A percentile compares a stretch with the other conserved stretches of the same genome.
Evolutionary conservation across 1,140 invertebrate genomes (phyloP).

Genomic region (Nephila pilipes): DNA sequence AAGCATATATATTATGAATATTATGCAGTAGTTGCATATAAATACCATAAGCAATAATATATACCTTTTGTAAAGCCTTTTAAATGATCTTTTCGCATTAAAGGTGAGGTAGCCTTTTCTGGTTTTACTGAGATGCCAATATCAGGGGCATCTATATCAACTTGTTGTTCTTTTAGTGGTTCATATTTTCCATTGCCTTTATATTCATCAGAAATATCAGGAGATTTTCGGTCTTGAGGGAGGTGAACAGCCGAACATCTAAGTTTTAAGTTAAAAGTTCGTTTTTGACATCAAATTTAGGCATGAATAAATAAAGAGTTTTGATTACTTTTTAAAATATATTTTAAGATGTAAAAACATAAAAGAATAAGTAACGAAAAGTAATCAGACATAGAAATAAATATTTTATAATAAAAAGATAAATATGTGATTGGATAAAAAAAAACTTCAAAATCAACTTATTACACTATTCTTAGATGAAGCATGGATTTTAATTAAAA

Average conservation of each 20-base stretch:
- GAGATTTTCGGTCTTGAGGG: conserved; percentile 77
- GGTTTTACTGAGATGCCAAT: conserved; percentile 42
- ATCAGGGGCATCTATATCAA: conserved; percentile 82
- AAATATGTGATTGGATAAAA: too few species aligned
- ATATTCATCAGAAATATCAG: conserved; percentile 83
- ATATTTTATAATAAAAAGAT: too few species aligned
- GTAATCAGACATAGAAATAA: too few species aligned
- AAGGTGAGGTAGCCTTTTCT: conserved; percentile 44
- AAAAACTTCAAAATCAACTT: too few species aligned
- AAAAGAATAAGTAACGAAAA: too few species aligned
- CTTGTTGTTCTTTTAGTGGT: conserved; percentile 79
- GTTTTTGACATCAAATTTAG: too few species aligned
- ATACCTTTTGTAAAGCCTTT: conserved; percentile 77
- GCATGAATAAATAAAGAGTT: too few species aligned
- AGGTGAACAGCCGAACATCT: conserved; percentile 66
- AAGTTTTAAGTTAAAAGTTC: too few species aligned
- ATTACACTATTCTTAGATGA: too few species aligned
- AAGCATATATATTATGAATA: not conserved
- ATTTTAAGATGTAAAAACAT: too few species aligned
- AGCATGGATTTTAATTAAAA: too few species aligned
- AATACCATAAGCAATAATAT: conserved; percentile 10
- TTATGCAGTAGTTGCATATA: not conserved
- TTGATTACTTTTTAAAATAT: too few species aligned
- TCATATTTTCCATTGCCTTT: conserved; percentile 84
- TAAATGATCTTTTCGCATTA: conserved; percentile 75